Evolutionary conservation across 2,113 vertebrate species (phyloP), one percentile per base, ranked within the genome.

Genomic region (Pachyramphus minor): DNA sequence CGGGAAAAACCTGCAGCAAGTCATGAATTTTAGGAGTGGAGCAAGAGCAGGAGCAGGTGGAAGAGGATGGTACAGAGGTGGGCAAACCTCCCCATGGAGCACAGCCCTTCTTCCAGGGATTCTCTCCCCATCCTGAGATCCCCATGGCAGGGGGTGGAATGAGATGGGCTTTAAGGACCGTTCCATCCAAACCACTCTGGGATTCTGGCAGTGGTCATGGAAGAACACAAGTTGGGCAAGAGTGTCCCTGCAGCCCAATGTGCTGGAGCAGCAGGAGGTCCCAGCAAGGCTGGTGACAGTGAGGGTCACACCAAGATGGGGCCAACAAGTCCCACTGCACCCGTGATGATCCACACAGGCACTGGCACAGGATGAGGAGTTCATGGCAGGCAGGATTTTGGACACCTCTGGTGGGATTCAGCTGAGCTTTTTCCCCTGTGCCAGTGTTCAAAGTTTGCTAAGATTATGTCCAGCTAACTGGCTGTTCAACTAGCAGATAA

Each of bases 401-500:
- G 64, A 14, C 55, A 28, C 16, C n/a, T 42, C 74, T 23, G 50
- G 41, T 31, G 90, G 52, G 74, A 72, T 33, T 27, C 59, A 42
- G 58, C 58, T 16, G 27, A 92, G 56, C 58, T 52, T 24, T 41
- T 53, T 50, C 69, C 68, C 84, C 37, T 11, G 31, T 59, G 55
- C 85, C 89, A 14, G 62, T 2, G 44, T 35, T 44, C 30, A 22
- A 47, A 67, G 81, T 41, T 64, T 49, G 87, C 87, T 31, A 52
- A 49, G 86, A 93, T 92, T 79, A 83, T 28, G 68, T 85, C 69
- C 83, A 63, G 83, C 78, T 95, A 97, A 88, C 76, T 87, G 93
- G 52, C 75, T 86, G 89, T 93, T 92, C 91, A 93, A 90, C 89
- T 86, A 84, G 87, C 93, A 95, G 93, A 96, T 96, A 96, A 95